phyloP scores from a whole-genome alignment of 2,888 invertebrate genomes.

The Venustoraphidia nigricollis region DNA sequence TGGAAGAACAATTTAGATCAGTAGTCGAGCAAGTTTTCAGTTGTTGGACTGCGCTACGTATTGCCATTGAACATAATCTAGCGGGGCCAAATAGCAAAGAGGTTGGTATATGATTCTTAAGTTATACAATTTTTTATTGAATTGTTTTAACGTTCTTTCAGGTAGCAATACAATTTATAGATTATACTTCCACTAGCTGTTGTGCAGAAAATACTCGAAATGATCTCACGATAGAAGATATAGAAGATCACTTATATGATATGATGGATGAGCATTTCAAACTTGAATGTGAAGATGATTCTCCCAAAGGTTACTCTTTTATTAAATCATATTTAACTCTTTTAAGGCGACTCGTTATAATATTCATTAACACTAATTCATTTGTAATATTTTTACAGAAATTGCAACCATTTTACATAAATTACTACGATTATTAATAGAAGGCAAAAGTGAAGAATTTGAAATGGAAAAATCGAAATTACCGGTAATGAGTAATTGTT shows the following conservation, averaged over 20 bases:
- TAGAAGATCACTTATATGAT: constrained; percentile 49
- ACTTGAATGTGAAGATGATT: constrained; percentile 55
- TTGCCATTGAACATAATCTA: constrained; percentile 61
- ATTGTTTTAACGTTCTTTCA: constrained; percentile 22
- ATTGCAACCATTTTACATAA: constrained; percentile 38
- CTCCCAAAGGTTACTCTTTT: constrained; percentile 37
- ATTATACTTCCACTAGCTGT: constrained; percentile 47
- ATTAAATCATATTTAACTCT: too few relatives aligned
- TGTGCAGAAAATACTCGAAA: constrained; percentile 29
- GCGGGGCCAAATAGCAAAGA: constrained; percentile 52
- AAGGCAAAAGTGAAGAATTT: constrained; percentile 38
- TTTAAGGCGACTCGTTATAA: too few relatives aligned
- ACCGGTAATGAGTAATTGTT: neutral
- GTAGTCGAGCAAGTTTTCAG: constrained; percentile 51
- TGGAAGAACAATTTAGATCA: constrained; percentile 35
- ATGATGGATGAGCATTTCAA: constrained; percentile 60
- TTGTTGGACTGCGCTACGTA: constrained; percentile 54
- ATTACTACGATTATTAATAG: constrained; percentile 37
- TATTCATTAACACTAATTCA: too few relatives aligned
- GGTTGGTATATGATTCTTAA: constrained; percentile 23
- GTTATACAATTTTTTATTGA: neutral
- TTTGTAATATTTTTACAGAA: constrained; percentile 29
- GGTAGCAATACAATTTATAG: constrained; percentile 47
- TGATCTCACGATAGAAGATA: constrained; percentile 38
- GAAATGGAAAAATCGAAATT: constrained; percentile 26